Base-by-base conservation (phyloP, 2,888 invertebrate species). In the Agrotis segetum region DNA sequence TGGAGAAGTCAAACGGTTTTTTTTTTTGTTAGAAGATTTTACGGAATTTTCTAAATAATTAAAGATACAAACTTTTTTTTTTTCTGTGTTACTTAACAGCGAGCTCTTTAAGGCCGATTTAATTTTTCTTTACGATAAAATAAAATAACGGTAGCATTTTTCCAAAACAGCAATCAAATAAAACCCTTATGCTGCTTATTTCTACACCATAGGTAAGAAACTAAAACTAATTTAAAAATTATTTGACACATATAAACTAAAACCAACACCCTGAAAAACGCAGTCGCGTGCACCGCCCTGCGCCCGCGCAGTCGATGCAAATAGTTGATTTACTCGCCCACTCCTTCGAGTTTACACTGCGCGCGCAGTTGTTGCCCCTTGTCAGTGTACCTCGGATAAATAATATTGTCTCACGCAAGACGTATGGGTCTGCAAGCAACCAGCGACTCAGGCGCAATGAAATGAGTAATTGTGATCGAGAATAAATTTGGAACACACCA, bases 321-420 rank as follows among this genome's bases (percentile, higher is more conserved):
- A 95, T 94, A 94, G 94, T 95, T 95, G 95, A 95, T 95, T 95
- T 94, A 94, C 90, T 87, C 88, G 85, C 85, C 72, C 89, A 89
- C 90, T 89, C 88, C 89, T 84, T 86, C 79, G 79, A 87, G 86
- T 83, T 90, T 90, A 89, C 90, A 88, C 85, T 81, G 88, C 87
- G 76, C 84, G 80, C 77, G 86, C 88, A 89, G 85, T 88, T 88
- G 87, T 85, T 85, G 85, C 88, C 79, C 78, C 77, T 67, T 84
- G 90, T 90, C 92, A 88, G 84, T 89, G 89, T 88, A 88, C 84
- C 82, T 74, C 63, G 87, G 85, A 91, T 94, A 94, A 94, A 94
- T 94, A 92, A 93, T 90, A 92, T 84, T 87, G 94, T 93, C 94
- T 88, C 88, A 59, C 53, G 75, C 81, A 88, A 92, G 92, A 93